phyloP scores from a whole-genome alignment of 1,140 invertebrate genomes.

The Euschistus heros region DNA sequence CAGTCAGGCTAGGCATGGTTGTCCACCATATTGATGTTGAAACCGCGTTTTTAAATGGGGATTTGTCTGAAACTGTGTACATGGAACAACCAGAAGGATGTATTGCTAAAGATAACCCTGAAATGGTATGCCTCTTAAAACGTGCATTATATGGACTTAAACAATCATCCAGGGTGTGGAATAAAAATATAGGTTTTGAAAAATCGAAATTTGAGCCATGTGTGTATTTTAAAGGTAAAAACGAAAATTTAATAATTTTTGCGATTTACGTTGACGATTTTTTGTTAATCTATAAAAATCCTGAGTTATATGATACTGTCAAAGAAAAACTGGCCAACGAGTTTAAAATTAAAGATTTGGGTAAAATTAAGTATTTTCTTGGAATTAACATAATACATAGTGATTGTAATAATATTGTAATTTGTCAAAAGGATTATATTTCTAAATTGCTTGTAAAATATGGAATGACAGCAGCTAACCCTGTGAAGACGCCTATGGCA shows the following conservation, averaged over 20 bases:
- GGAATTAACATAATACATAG: not conserved
- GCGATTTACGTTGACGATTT: slow-evolving; percentile 21
- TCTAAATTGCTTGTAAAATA: not conserved
- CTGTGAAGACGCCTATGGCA: not conserved
- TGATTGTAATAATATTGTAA: not conserved
- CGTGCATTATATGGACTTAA: slow-evolving; percentile 38
- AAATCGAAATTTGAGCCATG: slow-evolving; percentile 25
- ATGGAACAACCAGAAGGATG: slow-evolving; percentile 36
- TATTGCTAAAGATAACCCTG: slow-evolving; percentile 24
- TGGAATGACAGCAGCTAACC: not conserved
- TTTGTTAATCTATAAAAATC: slow-evolving; percentile 1
- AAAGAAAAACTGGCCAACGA: not conserved
- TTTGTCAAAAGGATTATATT: not conserved
- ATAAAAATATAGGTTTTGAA: slow-evolving; percentile 27
- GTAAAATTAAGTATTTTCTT: not conserved
- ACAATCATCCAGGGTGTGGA: slow-evolving; percentile 37
- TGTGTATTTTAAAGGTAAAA: slow-evolving; percentile 22
- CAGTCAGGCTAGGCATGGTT: not conserved
- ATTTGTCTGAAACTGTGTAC: slow-evolving; percentile 37
- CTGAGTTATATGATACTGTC: not conserved
- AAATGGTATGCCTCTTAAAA: slow-evolving; percentile 32
- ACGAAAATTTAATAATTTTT: slow-evolving; percentile 10
- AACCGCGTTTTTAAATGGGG: slow-evolving; percentile 36
- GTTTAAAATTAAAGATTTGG: slow-evolving; percentile 19
- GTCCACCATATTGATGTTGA: slow-evolving; percentile 27